Conservation (phyloP, 1,140 invertebrate species). For the Phenacoccus solenopsis region DNA sequence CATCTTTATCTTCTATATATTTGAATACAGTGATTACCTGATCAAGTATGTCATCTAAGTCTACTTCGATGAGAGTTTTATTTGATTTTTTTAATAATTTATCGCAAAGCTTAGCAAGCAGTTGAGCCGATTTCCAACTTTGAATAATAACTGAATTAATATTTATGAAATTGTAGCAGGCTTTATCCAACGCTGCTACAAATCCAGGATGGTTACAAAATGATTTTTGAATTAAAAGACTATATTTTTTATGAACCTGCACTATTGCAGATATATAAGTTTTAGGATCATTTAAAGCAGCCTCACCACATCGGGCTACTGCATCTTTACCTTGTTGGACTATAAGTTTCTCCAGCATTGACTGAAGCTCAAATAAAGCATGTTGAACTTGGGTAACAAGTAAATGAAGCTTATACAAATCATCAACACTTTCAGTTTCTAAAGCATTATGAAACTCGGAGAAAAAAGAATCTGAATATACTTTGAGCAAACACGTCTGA, state of each 20-base stretch:
- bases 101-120: constrained; percentile 97
- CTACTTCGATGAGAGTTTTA: constrained; percentile 95
- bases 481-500: constrained; percentile 90
- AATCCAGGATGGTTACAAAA: constrained; percentile 97
- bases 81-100: constrained; percentile 91
- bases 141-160: constrained; percentile 88
- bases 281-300: constrained; percentile 82
- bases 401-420: constrained; percentile 90
- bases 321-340: constrained; percentile 80
- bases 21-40: constrained; percentile 99
- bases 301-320: constrained; percentile 80
- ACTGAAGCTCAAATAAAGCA: constrained; percentile 77
- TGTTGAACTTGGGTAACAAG: constrained; percentile 86
- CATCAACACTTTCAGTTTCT: constrained; percentile 86
- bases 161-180: constrained; percentile 95
- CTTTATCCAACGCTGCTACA: constrained; percentile 92
- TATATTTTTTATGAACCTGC: constrained; percentile 97
- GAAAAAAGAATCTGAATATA: constrained; percentile 93
- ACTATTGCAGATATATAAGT: constrained; percentile 94
- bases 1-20: constrained; percentile 99
- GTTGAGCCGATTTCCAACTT: constrained; percentile 89
- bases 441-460: constrained; percentile 93
- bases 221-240: constrained; percentile 78
- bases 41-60: constrained; percentile 94
- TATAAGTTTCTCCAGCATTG: constrained; percentile 86